Evolutionary conservation across 2,888 invertebrate species (phyloP).

Genomic region (Nineta flava): DNA sequence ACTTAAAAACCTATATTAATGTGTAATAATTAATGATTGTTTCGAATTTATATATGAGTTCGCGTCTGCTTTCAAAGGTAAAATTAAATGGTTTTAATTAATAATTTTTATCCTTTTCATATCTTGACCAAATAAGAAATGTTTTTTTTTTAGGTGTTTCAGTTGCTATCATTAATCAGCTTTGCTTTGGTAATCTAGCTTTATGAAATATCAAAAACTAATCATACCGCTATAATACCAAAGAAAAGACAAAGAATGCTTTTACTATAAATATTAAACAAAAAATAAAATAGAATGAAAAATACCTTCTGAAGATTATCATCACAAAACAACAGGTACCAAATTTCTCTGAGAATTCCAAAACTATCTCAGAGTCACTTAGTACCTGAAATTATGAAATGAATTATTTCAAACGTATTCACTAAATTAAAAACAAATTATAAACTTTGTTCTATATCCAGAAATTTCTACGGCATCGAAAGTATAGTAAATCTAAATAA

Average conservation of each 20-base stretch:
- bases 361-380: slow-evolving; percentile 66
- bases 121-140: no score
- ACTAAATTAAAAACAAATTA: neutral
- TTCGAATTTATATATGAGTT: no score
- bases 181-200: slow-evolving; percentile 92
- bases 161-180: slow-evolving; percentile 26
- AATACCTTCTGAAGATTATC: neutral
- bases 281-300: neutral
- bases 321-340: slow-evolving; percentile 31
- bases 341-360: slow-evolving; percentile 34
- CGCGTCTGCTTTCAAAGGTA: no score
- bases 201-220: slow-evolving; percentile 58
- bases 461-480: no score
- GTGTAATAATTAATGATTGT: no score
- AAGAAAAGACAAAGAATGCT: slow-evolving; percentile 42
- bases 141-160: no score
- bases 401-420: neutral
- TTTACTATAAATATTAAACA: no score
- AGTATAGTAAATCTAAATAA: no score
- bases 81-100: no score
- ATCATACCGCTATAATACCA: slow-evolving; percentile 83
- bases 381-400: slow-evolving; percentile 53
- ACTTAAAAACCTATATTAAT: no score
- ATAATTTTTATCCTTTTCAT: no score
- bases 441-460: no score